Base-by-base conservation (phyloP, 92 coral and sea anemone genomes). In the Muricea muricata region DNA sequence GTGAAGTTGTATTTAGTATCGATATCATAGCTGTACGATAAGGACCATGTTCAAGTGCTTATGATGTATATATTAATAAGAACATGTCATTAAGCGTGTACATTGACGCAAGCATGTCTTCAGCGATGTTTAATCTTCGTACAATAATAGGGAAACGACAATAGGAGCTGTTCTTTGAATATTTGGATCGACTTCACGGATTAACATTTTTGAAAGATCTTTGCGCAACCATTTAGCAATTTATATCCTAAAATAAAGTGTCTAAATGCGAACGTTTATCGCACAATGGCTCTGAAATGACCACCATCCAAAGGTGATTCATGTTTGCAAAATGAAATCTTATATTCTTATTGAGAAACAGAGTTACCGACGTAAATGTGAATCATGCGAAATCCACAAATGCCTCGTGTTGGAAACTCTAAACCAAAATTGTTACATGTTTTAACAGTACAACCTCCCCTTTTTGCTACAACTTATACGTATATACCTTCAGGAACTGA, bases 401-500 rank as follows among this genome's bases (percentile, higher is more conserved):
- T 28, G 15, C 37, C 30, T 63, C 15, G 12, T 63, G 70, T 28
- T 20, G 17, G 23, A 63, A 63, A 14, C 5, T 57, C 25, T 57
- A 28, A 21, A 24, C 1, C 6, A 57, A 14, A 26, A 28, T 25
- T 63, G 37, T 63, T 28, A 29, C 70, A 63, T 4, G 30, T 63
- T 63, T 18, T 32, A 63, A 28, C 37, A 32, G 70, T 63, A 63
- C 70, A 63, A 2, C 68, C 30, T 28, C 70, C 35, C 8, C 37
- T 0, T 63, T 63, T 20, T 39, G 37, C 4, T 28, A 28, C 6
- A 37, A 4, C 28, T 4, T 7, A 28, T 63, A 63, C 12, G 4
- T 20, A 28, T 60, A 25, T 63, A 63, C 70, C 70, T 63, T 63
- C 70, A 63, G 70, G 70, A 63, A 63, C 70, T 52, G 60, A 18